These are phyloP conservation scores for Apostichopus japonicus DNA, from an alignment of 35 echinoderm and acorn worm genomes.

Conservation along the genomic window DNA sequence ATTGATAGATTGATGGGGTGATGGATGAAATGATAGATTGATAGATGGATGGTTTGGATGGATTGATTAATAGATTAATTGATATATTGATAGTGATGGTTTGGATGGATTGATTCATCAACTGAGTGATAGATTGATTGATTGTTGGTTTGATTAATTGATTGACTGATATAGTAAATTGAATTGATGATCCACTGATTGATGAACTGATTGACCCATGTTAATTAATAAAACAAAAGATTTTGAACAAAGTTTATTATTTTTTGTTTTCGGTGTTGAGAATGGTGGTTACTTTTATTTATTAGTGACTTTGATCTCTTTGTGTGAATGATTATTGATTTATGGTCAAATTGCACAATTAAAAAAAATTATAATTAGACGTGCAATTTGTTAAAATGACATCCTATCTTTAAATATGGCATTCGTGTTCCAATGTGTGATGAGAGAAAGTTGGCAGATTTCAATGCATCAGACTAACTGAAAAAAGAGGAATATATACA, in stretches of 20 bases:
- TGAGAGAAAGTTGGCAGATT: too few species aligned
- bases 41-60: neutral
- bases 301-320: neutral
- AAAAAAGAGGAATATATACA: neutral
- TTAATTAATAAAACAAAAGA: neutral
- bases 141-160: neutral
- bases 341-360: neutral
- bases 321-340: neutral
- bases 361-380: neutral
- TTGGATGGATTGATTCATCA: neutral
- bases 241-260: too few species aligned
- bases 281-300: neutral
- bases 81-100: neutral
- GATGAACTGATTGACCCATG: neutral
- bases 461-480: neutral
- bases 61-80: neutral
- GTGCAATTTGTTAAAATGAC: too few species aligned
- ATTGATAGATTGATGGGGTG: neutral
- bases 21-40: neutral
- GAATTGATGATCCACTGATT: neutral
- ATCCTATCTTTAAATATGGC: too few species aligned
- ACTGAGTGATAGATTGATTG: neutral
- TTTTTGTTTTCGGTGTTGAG: neutral
- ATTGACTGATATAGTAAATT: neutral
- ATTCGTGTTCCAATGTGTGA: too few species aligned